These are phyloP conservation scores for Stegastes partitus DNA, from an alignment of 2,113 vertebrate species.

Conservation along the genomic window DNA sequence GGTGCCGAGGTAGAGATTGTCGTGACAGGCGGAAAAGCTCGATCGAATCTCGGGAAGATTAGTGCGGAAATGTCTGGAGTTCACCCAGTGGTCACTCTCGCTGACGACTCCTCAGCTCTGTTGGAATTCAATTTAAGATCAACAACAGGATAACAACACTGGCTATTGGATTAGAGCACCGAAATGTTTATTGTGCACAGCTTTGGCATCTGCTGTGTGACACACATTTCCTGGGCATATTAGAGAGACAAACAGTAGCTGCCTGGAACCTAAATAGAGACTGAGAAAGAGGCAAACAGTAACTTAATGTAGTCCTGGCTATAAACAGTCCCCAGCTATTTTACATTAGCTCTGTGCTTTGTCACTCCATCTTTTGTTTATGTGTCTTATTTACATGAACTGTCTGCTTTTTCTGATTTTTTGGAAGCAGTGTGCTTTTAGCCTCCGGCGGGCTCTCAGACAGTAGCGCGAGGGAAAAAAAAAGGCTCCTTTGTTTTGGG, in stretches of 20 bases:
- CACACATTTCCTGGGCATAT: slow-evolving; percentile 37
- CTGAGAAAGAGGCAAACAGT: slow-evolving; percentile 41
- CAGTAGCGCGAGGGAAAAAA: neutral
- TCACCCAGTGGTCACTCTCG: slow-evolving; percentile 71
- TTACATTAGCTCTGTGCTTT: slow-evolving; percentile 32
- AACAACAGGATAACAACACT: slow-evolving; percentile 56
- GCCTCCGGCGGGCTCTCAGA: slow-evolving; percentile 48
- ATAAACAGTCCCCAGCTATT: slow-evolving; percentile 40
- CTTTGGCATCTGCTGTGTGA: slow-evolving; percentile 37
- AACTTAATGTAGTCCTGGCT: neutral
- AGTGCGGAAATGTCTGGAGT: slow-evolving; percentile 67
- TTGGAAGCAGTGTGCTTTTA: slow-evolving; percentile 39
- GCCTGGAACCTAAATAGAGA: slow-evolving; percentile 22
- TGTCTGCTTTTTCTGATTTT: slow-evolving; percentile 34
- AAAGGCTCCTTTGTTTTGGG: slow-evolving; percentile 58
- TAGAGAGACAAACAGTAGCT: slow-evolving; percentile 19
- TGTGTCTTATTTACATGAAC: slow-evolving; percentile 51
- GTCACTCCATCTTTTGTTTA: slow-evolving; percentile 56
- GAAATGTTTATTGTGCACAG: slow-evolving; percentile 48
- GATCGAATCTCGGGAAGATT: slow-evolving; percentile 70
- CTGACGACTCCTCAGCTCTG: slow-evolving; percentile 57
- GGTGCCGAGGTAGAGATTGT: slow-evolving; percentile 21
- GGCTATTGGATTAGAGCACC: slow-evolving; percentile 59
- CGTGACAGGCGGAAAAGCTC: slow-evolving; percentile 53
- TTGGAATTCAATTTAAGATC: slow-evolving; percentile 74